Evolutionary conservation across 1,140 invertebrate species (phyloP).

Genomic region (Trissolcus basalis): DNA sequence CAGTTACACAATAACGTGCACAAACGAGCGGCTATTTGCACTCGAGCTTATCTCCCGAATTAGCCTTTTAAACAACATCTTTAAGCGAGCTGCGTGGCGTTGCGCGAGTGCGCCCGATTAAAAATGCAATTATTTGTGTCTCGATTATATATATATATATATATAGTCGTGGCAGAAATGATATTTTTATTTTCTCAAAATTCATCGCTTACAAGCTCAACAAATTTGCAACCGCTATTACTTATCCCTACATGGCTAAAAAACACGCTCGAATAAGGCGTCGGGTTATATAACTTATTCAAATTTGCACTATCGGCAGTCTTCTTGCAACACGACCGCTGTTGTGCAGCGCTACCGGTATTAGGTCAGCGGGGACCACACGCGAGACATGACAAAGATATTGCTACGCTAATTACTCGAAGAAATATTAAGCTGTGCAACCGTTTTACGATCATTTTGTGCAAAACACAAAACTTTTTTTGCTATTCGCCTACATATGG

Average conservation of each 20-base stretch:
- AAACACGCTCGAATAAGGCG: slow-evolving; percentile 15
- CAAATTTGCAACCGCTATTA: slow-evolving; percentile 27
- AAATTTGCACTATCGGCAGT: slow-evolving; percentile 46
- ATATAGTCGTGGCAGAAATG: no score
- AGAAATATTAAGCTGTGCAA: slow-evolving; percentile 52
- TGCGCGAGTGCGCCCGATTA: slow-evolving; percentile 2
- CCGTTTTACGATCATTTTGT: slow-evolving; percentile 53
- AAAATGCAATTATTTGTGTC: slow-evolving; percentile 14
- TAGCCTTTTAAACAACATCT: no score
- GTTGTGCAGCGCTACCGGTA: slow-evolving; percentile 55
- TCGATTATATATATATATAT: not conserved
- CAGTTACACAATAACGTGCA: slow-evolving; percentile 1
- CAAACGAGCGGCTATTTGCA: not conserved
- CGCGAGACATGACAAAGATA: slow-evolving; percentile 54
- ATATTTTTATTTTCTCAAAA: not conserved
- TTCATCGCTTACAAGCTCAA: slow-evolving; percentile 16
- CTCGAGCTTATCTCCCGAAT: not conserved
- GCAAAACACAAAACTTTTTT: slow-evolving; percentile 53
- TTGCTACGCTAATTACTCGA: slow-evolving; percentile 49
- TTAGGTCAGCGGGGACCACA: slow-evolving; percentile 66
- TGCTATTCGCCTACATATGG: slow-evolving; percentile 41
- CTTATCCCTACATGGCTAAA: not conserved
- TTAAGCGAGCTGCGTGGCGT: no score
- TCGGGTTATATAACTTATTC: slow-evolving; percentile 54
- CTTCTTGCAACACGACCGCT: slow-evolving; percentile 28